Evolutionary conservation across 2,113 vertebrate genomes (phyloP), one percentile per base, ranked within the genome.

Genomic region (Heterotis niloticus): DNA sequence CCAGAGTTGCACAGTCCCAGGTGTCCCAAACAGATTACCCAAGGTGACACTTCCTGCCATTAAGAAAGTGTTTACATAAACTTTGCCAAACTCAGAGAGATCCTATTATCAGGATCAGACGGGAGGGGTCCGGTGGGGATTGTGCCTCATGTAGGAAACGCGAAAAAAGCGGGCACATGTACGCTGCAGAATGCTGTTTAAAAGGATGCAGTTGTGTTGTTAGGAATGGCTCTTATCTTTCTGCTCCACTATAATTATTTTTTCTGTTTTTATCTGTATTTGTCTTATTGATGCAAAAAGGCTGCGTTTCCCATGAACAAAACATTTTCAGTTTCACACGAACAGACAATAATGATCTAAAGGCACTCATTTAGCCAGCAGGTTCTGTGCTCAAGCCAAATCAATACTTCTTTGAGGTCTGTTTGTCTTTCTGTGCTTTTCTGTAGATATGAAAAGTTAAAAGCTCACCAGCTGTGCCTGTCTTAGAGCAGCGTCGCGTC

Each of bases 1-100:
- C 60, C 9, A n/a, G 23, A 17, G 20, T 69, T 23, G 51, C 73
- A 59, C 70, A 79, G 54, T 72, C n/a, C 18, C 44, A 64, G 60
- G 57, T 79, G 78, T 64, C 52, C 23, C 28, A 34, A 62, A 59
- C 34, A 79, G 69, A 79, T 79, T 73, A 74, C 78, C n/a, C n/a
- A 26, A 52, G 69, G 68, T 54, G 78, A 54, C 68, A 66, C 34
- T 73, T 74, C 68, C 69, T 73, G 57, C 60, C 52, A 18, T 65
- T 54, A 54, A 64, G 64, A 64, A 51, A 57, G 28, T 79, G 78
- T 79, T 79, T 73, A 65, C 34, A 70, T 73, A 20, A 79, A 70
- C 4, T 64, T 77, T 17, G 14, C 64, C 44, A 65, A 51, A 62
- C 34, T 44, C 34, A 34, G 56, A 54, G 78, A 56, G 20, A 54